phyloP scores from a whole-genome alignment of 2,797 vertebrate genomes.

The Brachymystax lenok region DNA sequence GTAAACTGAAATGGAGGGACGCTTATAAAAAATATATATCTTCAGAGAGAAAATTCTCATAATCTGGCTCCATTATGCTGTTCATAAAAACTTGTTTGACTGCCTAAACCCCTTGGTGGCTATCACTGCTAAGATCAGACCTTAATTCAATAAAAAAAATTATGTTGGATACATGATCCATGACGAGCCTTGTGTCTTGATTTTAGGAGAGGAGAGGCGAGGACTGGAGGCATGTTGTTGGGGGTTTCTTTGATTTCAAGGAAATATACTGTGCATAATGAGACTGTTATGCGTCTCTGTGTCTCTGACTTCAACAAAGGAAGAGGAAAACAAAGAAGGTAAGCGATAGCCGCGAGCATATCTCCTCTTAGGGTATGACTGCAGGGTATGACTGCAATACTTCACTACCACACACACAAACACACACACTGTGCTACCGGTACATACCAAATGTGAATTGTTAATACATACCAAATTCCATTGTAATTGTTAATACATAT shows the following conservation, averaged over 20 bases:
- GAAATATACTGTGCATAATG: slow-evolving; percentile 72
- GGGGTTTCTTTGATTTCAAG: slow-evolving; percentile 65
- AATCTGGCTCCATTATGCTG: neutral
- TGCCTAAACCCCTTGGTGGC: neutral
- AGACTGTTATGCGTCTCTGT: slow-evolving; percentile 59
- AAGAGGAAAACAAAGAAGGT: slow-evolving; percentile 62
- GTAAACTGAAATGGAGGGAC: neutral
- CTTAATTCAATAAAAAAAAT: neutral
- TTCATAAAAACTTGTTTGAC: neutral
- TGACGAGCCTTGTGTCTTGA: neutral
- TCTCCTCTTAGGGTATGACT: slow-evolving; percentile 35
- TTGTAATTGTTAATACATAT: neutral
- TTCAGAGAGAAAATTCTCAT: neutral
- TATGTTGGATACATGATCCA: neutral
- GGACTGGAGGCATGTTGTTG: slow-evolving; percentile 54
- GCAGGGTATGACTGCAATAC: slow-evolving; percentile 29
- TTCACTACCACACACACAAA: slow-evolving; percentile 44
- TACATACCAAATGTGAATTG: neutral
- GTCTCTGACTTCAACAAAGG: slow-evolving; percentile 54
- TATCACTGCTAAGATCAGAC: slow-evolving; percentile 6
- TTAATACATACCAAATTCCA: neutral
- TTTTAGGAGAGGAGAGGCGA: slow-evolving; percentile 30
- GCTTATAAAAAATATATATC: neutral
- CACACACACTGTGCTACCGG: slow-evolving; percentile 15
- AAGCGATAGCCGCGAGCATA: slow-evolving; percentile 60